Evolutionary conservation across 37 sponge, comb jelly and placozoan species (phyloP), one percentile per base, ranked within the genome.

Genomic region (Beroe forskalii): DNA sequence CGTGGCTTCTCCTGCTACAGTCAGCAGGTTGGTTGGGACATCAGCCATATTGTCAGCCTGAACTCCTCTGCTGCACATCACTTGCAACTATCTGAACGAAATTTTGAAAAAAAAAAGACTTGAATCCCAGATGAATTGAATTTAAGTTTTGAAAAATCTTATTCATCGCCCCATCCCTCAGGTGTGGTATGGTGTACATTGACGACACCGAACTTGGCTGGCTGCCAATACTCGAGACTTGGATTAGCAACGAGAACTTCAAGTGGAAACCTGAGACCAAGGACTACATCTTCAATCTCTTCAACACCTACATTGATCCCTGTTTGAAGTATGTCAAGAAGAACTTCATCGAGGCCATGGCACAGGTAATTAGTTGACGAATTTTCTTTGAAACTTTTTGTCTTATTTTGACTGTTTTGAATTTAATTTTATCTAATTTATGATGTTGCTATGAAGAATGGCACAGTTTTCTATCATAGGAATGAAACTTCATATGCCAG

Each of bases 101-200:
- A n/a, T n/a, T n/a, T n/a, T n/a, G n/a, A n/a, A n/a, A n/a, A n/a
- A n/a, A n/a, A n/a, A n/a, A n/a, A n/a, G n/a, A n/a, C n/a, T n/a
- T n/a, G n/a, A n/a, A n/a, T n/a, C n/a, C n/a, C n/a, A n/a, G n/a
- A n/a, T n/a, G n/a, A n/a, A n/a, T n/a, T n/a, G n/a, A n/a, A n/a
- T n/a, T n/a, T n/a, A n/a, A n/a, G n/a, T n/a, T n/a, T n/a, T n/a
- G n/a, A n/a, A n/a, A n/a, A n/a, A n/a, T n/a, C n/a, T n/a, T n/a
- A n/a, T n/a, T n/a, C n/a, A n/a, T n/a, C n/a, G n/a, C 28, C 67
- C 35, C 60, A 64, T n/a, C 31, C 32, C 12, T 27, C 69, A 93
- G 96, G 32, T 97, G 99, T 92, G 99, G 99, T 41, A 97, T 97
- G 99, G 99, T 97, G 89, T 97, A 94, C 86, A 90, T 97, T 60